Base-by-base conservation (phyloP, 1,140 invertebrate species). In the Zaprionus nigranus region DNA sequence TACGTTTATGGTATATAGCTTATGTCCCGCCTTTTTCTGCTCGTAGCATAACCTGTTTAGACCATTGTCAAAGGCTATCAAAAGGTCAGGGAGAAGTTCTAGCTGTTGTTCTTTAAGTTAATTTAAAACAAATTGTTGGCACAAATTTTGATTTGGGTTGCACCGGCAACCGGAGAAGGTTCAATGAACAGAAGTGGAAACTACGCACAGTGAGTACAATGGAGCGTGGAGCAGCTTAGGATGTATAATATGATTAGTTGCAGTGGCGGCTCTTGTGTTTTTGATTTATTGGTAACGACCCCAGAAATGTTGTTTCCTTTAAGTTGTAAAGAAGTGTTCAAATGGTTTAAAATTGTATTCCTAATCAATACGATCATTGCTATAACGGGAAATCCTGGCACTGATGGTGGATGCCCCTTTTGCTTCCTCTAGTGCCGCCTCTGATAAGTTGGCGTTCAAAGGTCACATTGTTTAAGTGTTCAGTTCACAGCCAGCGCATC, bases 81-180 rank as follows among this genome's bases (percentile, higher is more conserved):
- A 68, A 68, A 61, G 64, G 64, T 74, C 64, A 74, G 34, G 34
- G 54, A 24, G 59, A 57, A n/a, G 46, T 54, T 51, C 53, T 65
- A 76, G 36, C 28, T 82, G 79, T 82, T 74, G 71, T 78, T 61
- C 66, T 78, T 69, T 68, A 68, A 82, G 49, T 82, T 78, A 75
- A 75, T 78, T 82, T 82, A 68, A 82, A 82, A 82, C 75, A 75
- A 75, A 82, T 82, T 78, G 62, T 54, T 75, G 38, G 40, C 59
- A 60, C 7, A 54, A 75, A 61, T 67, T 76, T 66, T 61, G 53
- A 81, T 69, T 73, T 60, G 54, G 74, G 71, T 74, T 74, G 30
- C 30, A 38, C 36, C 38, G 15, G 15, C 38, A 40, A 40, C 38
- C 38, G 15, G 15, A n/a, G 15, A 40, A n/a, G 5, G 38, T 40